Evolutionary conservation across 2,888 invertebrate genomes (phyloP), one percentile per base, ranked within the genome.

Genomic region (Flexamia atlantica): DNA sequence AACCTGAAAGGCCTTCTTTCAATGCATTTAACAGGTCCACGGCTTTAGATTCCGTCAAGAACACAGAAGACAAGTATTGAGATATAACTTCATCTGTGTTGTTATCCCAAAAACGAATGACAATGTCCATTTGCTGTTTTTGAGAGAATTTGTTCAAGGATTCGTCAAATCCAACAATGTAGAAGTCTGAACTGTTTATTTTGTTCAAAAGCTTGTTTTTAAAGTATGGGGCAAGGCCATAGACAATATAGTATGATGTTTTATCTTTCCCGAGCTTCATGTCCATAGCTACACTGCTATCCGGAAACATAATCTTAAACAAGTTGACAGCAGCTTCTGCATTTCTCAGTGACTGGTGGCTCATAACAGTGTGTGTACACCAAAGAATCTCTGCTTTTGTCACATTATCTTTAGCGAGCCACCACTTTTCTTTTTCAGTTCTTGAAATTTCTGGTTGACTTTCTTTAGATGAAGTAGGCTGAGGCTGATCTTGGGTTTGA

Each of bases 131-230:
- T 36, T 36, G 36, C 36, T 36, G 36, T 36, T 36, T 36, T 9
- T 36, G 4, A 7, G 36, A 36, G 9, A 36, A 4, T 36, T 36
- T 46, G 23, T 70, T 70, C 9, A 70, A 30, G 70, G 30, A 28
- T 25, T 70, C 70, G 30, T 25, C 70, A 30, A 32, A 70, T 14
- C 70, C 70, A 70, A 70, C 70, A 70, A 70, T 30, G 30, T 32
- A 70, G 5, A n/a, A 28, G 2, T 70, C 0, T 2, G 30, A 28
- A 28, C 5, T 23, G 9, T 28, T 28, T 25, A 20, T 30, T 70
- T 70, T 3, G n/a, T n/a, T n/a, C n/a, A n/a, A n/a, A n/a, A 70
- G 30, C 0, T 28, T n/a, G 12, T 30, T 7, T 1, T 40, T 30
- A 70, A 70, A 28, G 30, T 30, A 70, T 7, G 3, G 28, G 1